A percentile compares a stretch with the other conserved stretches of the same genome.
These are phyloP conservation scores for Leptura quadrifasciata DNA, from an alignment of 2,888 invertebrate genomes.

Conservation along the genomic window DNA sequence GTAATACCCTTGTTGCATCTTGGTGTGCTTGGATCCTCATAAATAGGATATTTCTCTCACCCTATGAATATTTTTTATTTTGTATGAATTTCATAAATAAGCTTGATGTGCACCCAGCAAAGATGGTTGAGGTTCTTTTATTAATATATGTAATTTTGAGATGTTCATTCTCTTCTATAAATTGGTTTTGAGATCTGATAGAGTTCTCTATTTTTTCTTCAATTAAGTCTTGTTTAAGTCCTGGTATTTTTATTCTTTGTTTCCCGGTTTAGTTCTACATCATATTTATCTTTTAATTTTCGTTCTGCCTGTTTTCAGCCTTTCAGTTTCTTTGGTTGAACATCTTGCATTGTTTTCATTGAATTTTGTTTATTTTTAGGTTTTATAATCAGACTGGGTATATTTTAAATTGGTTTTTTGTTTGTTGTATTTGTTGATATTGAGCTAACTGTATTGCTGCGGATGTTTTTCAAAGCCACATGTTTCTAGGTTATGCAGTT, in stretches of 20 bases:
- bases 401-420: background rate
- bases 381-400: constrained; percentile 21
- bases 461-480: background rate
- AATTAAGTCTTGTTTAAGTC: constrained; percentile 10
- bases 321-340: constrained; percentile 13
- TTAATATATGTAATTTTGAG: too few relatives aligned
- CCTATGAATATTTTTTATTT: constrained; percentile 32
- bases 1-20: constrained; percentile 28
- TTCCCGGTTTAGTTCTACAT: constrained; percentile 29
- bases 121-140: constrained; percentile 23
- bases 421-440: background rate
- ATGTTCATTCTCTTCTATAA: constrained; percentile 9
- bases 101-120: constrained; percentile 33
- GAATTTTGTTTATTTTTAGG: constrained; percentile 25
- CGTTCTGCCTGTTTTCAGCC: constrained; percentile 5
- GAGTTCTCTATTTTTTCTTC: constrained; percentile 29
- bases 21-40: constrained; percentile 32
- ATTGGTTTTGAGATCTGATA: constrained; percentile 32
- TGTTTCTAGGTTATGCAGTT: background rate
- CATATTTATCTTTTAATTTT: constrained; percentile 29
- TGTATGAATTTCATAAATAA: constrained; percentile 5
- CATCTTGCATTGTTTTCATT: constrained; percentile 22
- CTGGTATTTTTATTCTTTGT: constrained; percentile 41
- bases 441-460: background rate
- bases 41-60: constrained; percentile 27